Percentiles rank a stretch among this genome's conserved stretches.
Evolutionary conservation across 1,140 invertebrate genomes (phyloP).

Genomic region (Chironomus striatipennis): DNA sequence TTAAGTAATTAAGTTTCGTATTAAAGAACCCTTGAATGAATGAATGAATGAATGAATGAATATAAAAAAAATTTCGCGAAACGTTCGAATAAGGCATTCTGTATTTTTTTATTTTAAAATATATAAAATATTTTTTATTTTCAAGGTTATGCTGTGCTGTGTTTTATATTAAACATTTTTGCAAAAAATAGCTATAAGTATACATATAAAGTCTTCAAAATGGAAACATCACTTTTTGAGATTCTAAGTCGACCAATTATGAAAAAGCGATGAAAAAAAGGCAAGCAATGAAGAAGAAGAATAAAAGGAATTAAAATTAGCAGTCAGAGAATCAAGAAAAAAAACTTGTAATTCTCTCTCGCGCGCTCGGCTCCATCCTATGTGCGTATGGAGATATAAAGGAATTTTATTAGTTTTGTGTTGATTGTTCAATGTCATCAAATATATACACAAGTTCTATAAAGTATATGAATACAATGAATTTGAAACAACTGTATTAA

Average conservation of each 20-base stretch:
- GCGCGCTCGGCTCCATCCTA: background rate
- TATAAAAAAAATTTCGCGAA: background rate
- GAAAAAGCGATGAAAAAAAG: background rate
- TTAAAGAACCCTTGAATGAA: conserved; percentile 4
- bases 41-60: background rate
- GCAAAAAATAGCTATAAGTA: background rate
- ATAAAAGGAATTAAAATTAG: background rate
- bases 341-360: no score
- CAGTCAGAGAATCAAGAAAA: no score
- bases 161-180: background rate
- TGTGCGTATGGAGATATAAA: conserved; percentile 1
- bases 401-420: background rate
- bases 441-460: background rate
- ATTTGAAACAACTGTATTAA: conserved; percentile 9
- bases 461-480: background rate
- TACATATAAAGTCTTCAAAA: background rate
- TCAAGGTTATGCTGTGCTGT: background rate
- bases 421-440: background rate
- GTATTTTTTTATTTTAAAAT: no score
- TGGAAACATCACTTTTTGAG: background rate
- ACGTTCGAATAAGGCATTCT: no score
- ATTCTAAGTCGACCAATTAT: conserved; percentile 13
- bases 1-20: background rate
- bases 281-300: background rate
- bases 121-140: background rate